Evolutionary conservation across 2,888 invertebrate species (phyloP), one percentile per base, ranked within the genome.

Genomic region (Sialis lutaria): DNA sequence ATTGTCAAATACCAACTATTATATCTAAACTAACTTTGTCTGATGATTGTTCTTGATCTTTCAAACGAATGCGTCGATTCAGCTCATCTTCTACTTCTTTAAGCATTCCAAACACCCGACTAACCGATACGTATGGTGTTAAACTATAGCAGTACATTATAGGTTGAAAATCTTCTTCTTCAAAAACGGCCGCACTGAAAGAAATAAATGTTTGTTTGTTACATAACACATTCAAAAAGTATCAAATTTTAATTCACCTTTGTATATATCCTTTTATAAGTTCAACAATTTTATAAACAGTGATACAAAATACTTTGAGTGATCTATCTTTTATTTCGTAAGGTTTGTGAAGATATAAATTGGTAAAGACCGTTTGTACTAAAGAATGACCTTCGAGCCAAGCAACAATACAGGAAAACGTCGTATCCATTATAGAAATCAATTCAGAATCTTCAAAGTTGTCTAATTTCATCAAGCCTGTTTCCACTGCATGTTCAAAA

Each of bases 331-430:
- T 70, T 51, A 96, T 87, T 50, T 79, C 74, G 57, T 83, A 77
- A 0, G 95, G 93, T 53, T 90, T 84, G 63, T 97, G 95, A 35
- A 95, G 69, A 62, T 96, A 97, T 30, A 96, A 74, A 64, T 95
- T 95, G 31, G 93, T 96, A 62, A 96, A 95, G 6, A 97, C 86
- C 2, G 97, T 97, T 69, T 97, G 96, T 6, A 93, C 95, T 53
- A 96, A 72, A 0, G 90, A 92, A 60, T 92, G 90, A 0, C 97
- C 97, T 65, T 98, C 96, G 10, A 98, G 64, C 96, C 97, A 98
- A 0, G 96, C 93, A 1, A 93, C 93, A 55, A 97, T 73, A 61
- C 95, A 92, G 1, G 93, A 84, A 59, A 90, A 77, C 6, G 95
- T 87, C 1, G 89, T 86, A 70, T 98, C 97, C 56, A 96, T 89